A percentile compares a stretch with the other conserved stretches of the same genome.
Conservation (phyloP, 35 echinoderm and acorn worm species). For the Acanthaster planci region DNA sequence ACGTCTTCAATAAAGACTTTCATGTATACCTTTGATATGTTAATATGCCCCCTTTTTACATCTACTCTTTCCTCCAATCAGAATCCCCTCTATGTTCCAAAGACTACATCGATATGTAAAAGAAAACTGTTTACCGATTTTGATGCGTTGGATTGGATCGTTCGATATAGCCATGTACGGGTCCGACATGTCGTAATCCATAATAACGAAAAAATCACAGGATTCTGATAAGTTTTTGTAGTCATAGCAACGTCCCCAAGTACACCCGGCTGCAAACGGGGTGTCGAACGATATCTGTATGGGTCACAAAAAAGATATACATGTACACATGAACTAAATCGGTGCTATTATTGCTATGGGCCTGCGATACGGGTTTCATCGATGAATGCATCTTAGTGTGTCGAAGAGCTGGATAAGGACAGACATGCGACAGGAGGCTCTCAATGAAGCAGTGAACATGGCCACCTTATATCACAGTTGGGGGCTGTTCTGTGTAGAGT, state of each 20-base stretch:
- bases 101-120: neutral
- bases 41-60: neutral
- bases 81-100: neutral
- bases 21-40: neutral
- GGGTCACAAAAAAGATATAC: neutral
- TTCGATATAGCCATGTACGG: constrained; percentile 78
- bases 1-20: neutral
- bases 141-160: constrained; percentile 66
- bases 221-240: constrained; percentile 61
- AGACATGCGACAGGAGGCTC: neutral
- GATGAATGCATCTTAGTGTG: neutral
- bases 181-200: constrained; percentile 74
- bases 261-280: constrained; percentile 59
- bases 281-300: constrained; percentile 82
- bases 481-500: no score
- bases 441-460: neutral
- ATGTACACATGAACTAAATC: neutral
- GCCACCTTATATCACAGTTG: neutral
- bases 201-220: constrained; percentile 72
- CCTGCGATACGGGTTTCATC: neutral
- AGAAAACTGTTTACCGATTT: constrained; percentile 19
- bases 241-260: constrained; percentile 80
- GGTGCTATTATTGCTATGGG: neutral
- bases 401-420: neutral
- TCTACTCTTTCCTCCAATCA: neutral